Conservation (phyloP, 1,140 invertebrate species). For the Pseudomyrmex dendroicus region DNA sequence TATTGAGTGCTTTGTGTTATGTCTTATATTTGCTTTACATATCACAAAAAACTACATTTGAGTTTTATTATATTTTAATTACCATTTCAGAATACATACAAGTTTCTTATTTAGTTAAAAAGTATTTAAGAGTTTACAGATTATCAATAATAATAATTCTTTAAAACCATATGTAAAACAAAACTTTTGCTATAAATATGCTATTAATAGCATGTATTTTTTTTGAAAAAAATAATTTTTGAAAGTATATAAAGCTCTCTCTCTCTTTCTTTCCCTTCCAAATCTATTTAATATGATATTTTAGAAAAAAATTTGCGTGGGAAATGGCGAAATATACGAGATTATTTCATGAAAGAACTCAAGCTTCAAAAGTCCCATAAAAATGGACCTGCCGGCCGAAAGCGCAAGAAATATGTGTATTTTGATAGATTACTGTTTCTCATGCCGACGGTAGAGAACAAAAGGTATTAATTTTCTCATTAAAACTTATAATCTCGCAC, state of each 20-base stretch:
- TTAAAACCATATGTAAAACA: background rate
- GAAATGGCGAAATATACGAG: constrained; percentile 82
- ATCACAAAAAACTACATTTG: background rate
- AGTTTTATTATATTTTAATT: background rate
- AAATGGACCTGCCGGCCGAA: constrained; percentile 65
- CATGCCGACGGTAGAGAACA: constrained; percentile 79
- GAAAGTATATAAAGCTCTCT: no score
- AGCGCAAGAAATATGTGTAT: constrained; percentile 80
- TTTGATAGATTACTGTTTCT: constrained; percentile 80
- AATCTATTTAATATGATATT: constrained; percentile 48
- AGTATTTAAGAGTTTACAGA: background rate
- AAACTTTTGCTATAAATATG: no score
- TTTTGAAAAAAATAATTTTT: no score
- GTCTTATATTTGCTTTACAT: no score
- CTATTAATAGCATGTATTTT: no score
- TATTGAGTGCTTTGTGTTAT: no score
- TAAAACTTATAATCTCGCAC: background rate
- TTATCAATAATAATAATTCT: background rate
- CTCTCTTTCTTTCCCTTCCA: no score
- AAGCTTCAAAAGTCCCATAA: constrained; percentile 75
- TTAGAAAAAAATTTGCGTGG: constrained; percentile 79
- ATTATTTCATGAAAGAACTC: constrained; percentile 82
- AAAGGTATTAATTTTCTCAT: constrained; percentile 69
- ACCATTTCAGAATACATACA: background rate
- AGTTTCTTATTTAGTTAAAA: background rate